Base-by-base conservation (phyloP, 2,797 vertebrate genomes). In the Chelonia mydas region DNA sequence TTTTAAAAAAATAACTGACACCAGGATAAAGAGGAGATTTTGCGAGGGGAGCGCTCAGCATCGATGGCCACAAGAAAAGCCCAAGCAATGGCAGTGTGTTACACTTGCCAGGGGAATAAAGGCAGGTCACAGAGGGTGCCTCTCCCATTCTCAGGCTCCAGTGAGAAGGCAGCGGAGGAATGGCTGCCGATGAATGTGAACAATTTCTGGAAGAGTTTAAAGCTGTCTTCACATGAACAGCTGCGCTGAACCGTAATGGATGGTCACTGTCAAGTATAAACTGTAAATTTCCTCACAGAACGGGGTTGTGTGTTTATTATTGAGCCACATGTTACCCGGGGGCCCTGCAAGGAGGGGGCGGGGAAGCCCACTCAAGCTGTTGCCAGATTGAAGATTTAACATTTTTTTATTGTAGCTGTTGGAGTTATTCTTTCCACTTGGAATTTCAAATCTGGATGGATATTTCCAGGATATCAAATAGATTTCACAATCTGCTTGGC, bases 191-290 rank as follows among this genome's bases (percentile, higher is more conserved):
- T 97, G 98, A 97, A 98, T 98, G 97, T 98, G 97, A 98, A 97
- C 97, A 97, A 98, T 97, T 98, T 98, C 96, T 97, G 97, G 97
- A 97, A 98, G 97, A 97, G 96, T 97, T 98, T 97, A 92, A 95
- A 98, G 98, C 98, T 98, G 98, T 98, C 98, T 97, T 95, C 97
- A 96, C 92, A 96, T 98, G 97, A 98, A 98, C 99, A 99, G 98
- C 98, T 99, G 98, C 97, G 59, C 96, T 87, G 96, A 90, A 93
- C 96, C 45, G 1, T 97, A 95, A 95, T 93, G 94, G 96, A 97
- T 96, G 94, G 95, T 95, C 95, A 94, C 31, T 96, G 96, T 97
- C 96, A 94, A 93, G 95, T 16, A 78, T 68, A 84, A 79, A 96
- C 87, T 86, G 92, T 72, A 95, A 76, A 81, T 90, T 95, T 96